Percentiles rank a stretch among this genome's conserved stretches.
These are phyloP conservation scores for Tipula vernalis DNA, from an alignment of 2,888 invertebrate genomes.

Conservation along the genomic window DNA sequence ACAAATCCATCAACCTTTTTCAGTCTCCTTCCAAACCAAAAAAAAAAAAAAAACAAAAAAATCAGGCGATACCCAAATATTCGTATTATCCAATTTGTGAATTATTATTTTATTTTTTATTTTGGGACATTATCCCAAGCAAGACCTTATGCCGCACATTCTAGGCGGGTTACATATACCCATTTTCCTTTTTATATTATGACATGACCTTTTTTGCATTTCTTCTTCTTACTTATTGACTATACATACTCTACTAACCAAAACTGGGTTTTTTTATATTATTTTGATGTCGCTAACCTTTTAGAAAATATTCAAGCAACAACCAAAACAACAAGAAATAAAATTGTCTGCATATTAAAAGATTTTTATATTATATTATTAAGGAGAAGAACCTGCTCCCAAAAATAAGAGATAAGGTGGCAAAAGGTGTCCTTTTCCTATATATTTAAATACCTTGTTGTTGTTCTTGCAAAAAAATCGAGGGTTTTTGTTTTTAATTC, in stretches of 20 bases:
- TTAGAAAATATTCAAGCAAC: neutral
- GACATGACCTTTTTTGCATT: neutral
- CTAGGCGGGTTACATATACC: neutral
- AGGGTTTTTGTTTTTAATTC: neutral
- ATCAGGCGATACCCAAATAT: neutral
- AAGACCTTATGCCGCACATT: neutral
- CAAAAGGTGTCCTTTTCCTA: neutral
- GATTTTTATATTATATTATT: neutral
- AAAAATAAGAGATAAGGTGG: neutral
- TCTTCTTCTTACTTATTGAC: neutral
- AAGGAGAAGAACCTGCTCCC: neutral
- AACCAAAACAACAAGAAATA: neutral
- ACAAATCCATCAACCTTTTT: neutral
- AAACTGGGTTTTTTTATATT: neutral
- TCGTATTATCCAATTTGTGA: neutral
- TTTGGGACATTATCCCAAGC: neutral
- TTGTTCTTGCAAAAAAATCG: neutral
- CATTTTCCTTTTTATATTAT: neutral
- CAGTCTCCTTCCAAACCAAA: neutral
- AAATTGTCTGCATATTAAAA: neutral
- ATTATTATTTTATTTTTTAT: neutral
- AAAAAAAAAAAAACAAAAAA: neutral
- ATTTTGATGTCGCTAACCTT: neutral
- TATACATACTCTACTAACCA: neutral
- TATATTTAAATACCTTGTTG: neutral